Evolutionary conservation across 2,888 invertebrate genomes (phyloP).

Genomic region (Leptopilina drosophilae): DNA sequence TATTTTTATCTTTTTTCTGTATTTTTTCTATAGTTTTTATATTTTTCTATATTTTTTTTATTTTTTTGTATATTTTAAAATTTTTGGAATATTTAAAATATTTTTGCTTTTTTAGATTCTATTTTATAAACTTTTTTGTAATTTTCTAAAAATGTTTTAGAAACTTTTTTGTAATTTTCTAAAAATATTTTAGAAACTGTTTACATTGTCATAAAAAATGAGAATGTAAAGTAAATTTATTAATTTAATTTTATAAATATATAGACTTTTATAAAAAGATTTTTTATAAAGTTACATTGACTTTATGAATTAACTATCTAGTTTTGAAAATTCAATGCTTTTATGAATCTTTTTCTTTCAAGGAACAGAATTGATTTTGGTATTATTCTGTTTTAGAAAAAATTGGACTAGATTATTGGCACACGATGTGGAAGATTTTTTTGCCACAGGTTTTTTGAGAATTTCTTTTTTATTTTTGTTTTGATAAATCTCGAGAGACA

Average conservation of each 20-base stretch:
- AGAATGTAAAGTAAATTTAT: background rate
- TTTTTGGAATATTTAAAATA: too few relatives aligned
- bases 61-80: too few relatives aligned
- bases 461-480: background rate
- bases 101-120: background rate
- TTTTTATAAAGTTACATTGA: background rate
- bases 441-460: background rate
- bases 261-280: too few relatives aligned
- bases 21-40: too few relatives aligned
- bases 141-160: too few relatives aligned
- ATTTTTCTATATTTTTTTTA: too few relatives aligned
- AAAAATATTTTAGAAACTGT: too few relatives aligned
- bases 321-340: background rate
- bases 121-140: too few relatives aligned
- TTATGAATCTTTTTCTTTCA: too few relatives aligned
- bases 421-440: background rate
- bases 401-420: slow-evolving; percentile 19
- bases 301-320: background rate
- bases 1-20: too few relatives aligned
- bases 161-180: too few relatives aligned
- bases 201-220: too few relatives aligned
- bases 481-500: background rate
- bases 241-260: background rate
- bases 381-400: background rate
- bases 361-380: background rate